Base-by-base conservation (phyloP, 2,888 invertebrate species). In the Drosophila algonquin region DNA sequence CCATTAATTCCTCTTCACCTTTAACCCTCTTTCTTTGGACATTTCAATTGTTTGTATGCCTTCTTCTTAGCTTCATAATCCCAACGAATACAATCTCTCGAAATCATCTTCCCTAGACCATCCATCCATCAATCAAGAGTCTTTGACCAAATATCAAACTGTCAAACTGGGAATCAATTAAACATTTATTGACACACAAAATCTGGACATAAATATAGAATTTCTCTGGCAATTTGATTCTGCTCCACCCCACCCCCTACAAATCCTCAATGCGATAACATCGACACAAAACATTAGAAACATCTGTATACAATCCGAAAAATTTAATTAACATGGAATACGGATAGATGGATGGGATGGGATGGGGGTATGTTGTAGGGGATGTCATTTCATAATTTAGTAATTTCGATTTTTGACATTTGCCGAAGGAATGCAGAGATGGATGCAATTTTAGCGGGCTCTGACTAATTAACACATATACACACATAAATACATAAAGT, bases 381-480 rank as follows among this genome's bases (percentile, higher is more conserved):
- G 60, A 62, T 74, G 68, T 73, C 62, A 68, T 73, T 48, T 73
- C 73, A 73, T 73, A 55, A 55, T 63, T 50, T 40, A 40, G 40
- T 40, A 65, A 67, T 59, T 69, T 69, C 61, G 69, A 69, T 69
- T 69, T 69, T 55, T 65, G 73, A 72, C 73, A 72, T 68, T 64
- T 55, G 44, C 63, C 56, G 24, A 56, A 21, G 53, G 12, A 35
- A 35, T 21, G 27, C 27, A 35, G 62, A 48, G 62, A 48, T 46
- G 61, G 52, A 51, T 58, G 72, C 45, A 50, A 65, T 63, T 57
- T 80, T 82, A 63, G 68, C 63, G 69, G 61, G 62, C 52, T 53
- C 51, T 40, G 73, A 72, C 77, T 82, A 85, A 87, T 84, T 87
- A 82, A 84, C 73, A 75, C 71, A 61, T 79, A 72, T 1, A 7